Conservation (phyloP, 2,797 vertebrate species). For the Micromesistius poutassou region DNA sequence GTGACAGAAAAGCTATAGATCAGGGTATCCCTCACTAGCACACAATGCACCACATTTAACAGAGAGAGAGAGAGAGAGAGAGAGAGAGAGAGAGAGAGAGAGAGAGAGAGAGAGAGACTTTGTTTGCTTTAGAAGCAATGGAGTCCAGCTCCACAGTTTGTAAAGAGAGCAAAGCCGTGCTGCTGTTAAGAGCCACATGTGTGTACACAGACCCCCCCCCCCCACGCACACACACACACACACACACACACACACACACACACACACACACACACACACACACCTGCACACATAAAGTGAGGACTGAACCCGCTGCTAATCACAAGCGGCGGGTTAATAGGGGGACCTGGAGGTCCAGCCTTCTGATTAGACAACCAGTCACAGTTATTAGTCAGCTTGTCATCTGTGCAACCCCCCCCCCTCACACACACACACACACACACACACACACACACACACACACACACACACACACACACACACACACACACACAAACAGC, state of each 20-base stretch:
- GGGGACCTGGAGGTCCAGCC: slow-evolving; percentile 49
- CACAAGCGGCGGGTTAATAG: slow-evolving; percentile 68
- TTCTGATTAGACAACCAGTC: slow-evolving; percentile 69
- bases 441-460: no score
- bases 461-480: no score
- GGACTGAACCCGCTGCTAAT: slow-evolving; percentile 48
- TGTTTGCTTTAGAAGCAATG: background rate
- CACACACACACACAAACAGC: background rate
- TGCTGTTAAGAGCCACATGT: background rate
- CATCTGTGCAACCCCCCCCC: slow-evolving; percentile 46
- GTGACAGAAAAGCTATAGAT: background rate
- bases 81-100: background rate
- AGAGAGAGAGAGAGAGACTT: background rate
- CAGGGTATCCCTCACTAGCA: background rate
- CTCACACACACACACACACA: background rate
- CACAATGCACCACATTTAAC: background rate
- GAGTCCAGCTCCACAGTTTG: background rate
- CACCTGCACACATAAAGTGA: slow-evolving; percentile 8
- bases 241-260: slow-evolving; percentile 11
- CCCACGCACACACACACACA: background rate
- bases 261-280: slow-evolving; percentile 5
- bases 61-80: background rate
- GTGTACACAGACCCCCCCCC: background rate
- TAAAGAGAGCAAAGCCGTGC: background rate
- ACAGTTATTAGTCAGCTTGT: slow-evolving; percentile 64